Base-by-base conservation (phyloP, 1,140 invertebrate genomes). In the Himalopsyche phryganea region DNA sequence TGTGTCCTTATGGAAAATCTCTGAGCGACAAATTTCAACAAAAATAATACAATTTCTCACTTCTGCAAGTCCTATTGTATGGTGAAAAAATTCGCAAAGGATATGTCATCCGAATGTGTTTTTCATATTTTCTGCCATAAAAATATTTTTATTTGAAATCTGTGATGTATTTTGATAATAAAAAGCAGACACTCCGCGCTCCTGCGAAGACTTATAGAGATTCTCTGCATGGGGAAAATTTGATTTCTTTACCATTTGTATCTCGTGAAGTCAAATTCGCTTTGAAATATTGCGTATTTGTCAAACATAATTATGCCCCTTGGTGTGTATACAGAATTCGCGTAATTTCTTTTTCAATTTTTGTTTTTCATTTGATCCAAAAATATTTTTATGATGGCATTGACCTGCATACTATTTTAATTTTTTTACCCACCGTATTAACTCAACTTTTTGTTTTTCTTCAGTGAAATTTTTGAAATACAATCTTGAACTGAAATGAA, bases 141-240 rank as follows among this genome's bases (percentile, higher is more conserved):
- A 57, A 57, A 57, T 57, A 57, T 57, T 57, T 55, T 57, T 46
- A 57, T 57, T 49, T 32, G 19, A 45, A 47, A 56, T 48, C 44
- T 48, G 53, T 56, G 53, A 56, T 48, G 36, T 56, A 56, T 48
- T 50, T 50, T 32, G 48, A 58, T 58, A 58, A 58, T 58, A 58
- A 57, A 57, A 57, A 47, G 32, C 44, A 49, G 46, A 28, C 23
- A 28, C 23, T 28, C 23, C 23, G 23, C 45, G 44, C 53, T 20
- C 32, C 45, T 55, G n/a, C 10, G 15, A 23, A 23, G 51, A 54
- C 45, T 57, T 41, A 15, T 41, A 35, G 20, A 15, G 11, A 32
- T 20, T 46, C 44, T 6, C 14, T 32, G 9, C 40, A 36, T 18
- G 35, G 19, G 49, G 48, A 57, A 57, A 57, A 57, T 57, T 49